A percentile compares a stretch with the other conserved stretches of the same genome.
Conservation (phyloP, 2,797 vertebrate genomes). For the Anisognathus igniventris region DNA sequence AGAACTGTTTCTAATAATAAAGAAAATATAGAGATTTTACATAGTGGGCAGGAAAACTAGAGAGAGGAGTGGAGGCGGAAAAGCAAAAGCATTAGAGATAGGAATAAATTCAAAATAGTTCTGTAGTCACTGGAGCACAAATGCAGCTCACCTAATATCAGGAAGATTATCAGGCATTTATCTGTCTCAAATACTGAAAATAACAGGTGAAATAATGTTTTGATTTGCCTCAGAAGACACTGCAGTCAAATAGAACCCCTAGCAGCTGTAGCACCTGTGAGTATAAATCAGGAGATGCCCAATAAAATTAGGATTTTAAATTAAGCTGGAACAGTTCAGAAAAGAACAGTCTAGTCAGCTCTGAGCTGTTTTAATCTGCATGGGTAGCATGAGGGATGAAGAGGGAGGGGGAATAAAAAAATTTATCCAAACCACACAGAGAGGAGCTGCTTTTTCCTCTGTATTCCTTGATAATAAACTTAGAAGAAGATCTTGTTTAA, state of each 20-base stretch:
- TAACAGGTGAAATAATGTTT: slow-evolving; percentile 29
- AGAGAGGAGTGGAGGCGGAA: neutral
- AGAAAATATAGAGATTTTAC: neutral
- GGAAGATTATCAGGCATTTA: slow-evolving; percentile 50
- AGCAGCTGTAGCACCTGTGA: neutral
- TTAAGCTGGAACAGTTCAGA: neutral
- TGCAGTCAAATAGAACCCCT: neutral
- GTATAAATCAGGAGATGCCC: slow-evolving; percentile 31
- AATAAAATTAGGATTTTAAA: slow-evolving; percentile 8
- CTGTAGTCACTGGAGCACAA: slow-evolving; percentile 10
- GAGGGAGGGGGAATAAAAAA: neutral
- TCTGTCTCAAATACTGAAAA: slow-evolving; percentile 46
- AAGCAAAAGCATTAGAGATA: neutral
- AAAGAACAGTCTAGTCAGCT: neutral
- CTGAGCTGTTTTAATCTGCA: slow-evolving; percentile 12
- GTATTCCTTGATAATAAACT: neutral
- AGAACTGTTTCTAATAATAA: neutral
- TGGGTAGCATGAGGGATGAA: neutral
- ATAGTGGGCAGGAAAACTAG: neutral
- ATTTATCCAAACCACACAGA: neutral
- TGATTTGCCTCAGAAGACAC: slow-evolving; percentile 7
- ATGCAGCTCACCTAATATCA: neutral
- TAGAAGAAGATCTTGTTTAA: neutral
- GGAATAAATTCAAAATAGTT: slow-evolving; percentile 6
- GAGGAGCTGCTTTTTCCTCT: neutral